Conservation (phyloP, 2,113 vertebrate species). For the Eulacestoma nigropectus region DNA sequence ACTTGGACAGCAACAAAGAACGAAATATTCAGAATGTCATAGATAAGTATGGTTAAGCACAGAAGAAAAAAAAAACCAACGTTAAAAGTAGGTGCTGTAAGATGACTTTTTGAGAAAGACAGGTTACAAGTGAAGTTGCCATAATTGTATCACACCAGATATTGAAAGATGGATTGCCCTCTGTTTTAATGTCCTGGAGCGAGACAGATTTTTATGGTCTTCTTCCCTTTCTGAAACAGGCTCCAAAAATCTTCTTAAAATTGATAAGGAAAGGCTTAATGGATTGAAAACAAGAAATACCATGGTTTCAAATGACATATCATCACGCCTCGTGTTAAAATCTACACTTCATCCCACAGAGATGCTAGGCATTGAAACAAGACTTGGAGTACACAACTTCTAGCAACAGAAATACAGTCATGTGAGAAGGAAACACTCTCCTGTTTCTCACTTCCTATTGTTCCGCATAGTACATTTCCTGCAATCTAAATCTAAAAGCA, state of each 20-base stretch:
- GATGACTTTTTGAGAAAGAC: slow-evolving; percentile 2
- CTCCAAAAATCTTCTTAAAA: not conserved
- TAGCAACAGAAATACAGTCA: not conserved
- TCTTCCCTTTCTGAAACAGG: not conserved
- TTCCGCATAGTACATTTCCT: not conserved
- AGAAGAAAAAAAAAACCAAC: not conserved
- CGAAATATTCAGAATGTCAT: not conserved
- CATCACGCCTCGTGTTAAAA: not conserved
- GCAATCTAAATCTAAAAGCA: not conserved
- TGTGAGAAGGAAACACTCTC: not conserved
- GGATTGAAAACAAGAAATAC: not conserved
- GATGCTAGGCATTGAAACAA: not conserved
- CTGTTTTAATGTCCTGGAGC: not conserved
- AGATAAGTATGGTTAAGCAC: not conserved
- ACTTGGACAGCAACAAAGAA: not conserved
- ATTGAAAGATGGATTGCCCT: not conserved
- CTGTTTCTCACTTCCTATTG: not conserved
- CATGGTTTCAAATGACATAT: not conserved
- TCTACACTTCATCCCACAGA: not conserved
- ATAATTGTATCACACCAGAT: not conserved
- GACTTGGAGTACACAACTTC: not conserved
- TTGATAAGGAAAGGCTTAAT: not conserved
- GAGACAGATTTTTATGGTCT: not conserved
- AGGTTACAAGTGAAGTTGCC: not conserved
- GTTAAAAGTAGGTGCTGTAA: not conserved